Evolutionary conservation across 2,113 vertebrate genomes (phyloP).

Genomic region (Ursus arctos): DNA sequence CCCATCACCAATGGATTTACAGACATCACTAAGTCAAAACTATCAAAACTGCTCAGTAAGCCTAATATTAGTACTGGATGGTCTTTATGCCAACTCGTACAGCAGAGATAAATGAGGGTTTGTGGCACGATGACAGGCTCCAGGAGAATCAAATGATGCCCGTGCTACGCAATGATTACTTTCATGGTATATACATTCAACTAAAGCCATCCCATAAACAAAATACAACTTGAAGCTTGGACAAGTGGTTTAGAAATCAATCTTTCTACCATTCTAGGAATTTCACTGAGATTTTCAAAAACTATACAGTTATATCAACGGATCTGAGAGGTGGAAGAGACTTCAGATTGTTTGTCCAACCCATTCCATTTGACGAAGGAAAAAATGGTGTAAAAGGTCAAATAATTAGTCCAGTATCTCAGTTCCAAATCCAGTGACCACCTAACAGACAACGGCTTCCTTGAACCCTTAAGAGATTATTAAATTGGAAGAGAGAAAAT

Average conservation of each 20-base stretch:
- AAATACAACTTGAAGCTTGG: not conserved
- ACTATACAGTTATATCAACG: not conserved
- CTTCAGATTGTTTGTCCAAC: not conserved
- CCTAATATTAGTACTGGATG: not conserved
- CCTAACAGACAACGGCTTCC: slow-evolving; percentile 3
- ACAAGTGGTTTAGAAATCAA: not conserved
- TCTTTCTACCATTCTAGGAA: not conserved
- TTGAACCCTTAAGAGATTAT: not conserved
- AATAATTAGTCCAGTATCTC: not conserved
- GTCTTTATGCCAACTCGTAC: not conserved
- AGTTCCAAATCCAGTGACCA: not conserved
- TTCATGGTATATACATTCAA: not conserved
- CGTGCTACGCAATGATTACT: not conserved
- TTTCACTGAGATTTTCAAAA: slow-evolving; percentile 25
- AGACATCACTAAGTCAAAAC: not conserved
- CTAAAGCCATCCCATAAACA: not conserved
- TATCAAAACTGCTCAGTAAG: not conserved
- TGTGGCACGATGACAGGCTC: not conserved
- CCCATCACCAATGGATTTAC: not conserved
- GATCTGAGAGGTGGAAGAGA: not conserved
- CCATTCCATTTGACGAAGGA: not conserved
- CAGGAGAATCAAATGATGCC: not conserved
- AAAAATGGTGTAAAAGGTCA: not conserved
- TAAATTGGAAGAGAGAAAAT: not conserved
- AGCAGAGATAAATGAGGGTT: not conserved